Conservation (phyloP, 2,888 invertebrate species). For the Monopis laevigella region DNA sequence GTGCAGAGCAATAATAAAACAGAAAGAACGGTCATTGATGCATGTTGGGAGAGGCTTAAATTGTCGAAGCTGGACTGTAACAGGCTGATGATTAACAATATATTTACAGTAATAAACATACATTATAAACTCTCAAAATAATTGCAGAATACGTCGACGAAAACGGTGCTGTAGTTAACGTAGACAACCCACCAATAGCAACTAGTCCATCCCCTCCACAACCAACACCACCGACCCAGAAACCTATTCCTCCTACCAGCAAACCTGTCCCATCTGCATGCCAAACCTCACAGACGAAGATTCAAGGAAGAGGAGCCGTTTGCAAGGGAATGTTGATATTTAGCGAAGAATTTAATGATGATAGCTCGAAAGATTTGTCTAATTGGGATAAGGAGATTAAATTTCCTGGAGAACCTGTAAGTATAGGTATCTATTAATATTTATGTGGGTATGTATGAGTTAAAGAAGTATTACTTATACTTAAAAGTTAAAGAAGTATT, state of each 20-base stretch:
- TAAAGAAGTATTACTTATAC: too few relatives aligned
- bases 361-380: constrained; percentile 29
- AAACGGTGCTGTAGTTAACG: constrained; percentile 31
- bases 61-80: too few relatives aligned
- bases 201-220: constrained; percentile 17
- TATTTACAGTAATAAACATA: too few relatives aligned
- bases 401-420: constrained; percentile 70
- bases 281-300: constrained; percentile 29
- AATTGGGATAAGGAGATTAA: constrained; percentile 64
- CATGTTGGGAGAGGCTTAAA: too few relatives aligned
- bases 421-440: constrained; percentile 24
- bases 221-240: constrained; percentile 18
- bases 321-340: constrained; percentile 70
- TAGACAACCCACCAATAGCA: constrained; percentile 13
- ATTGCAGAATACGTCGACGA: constrained; percentile 46
- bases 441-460: too few relatives aligned
- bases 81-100: too few relatives aligned
- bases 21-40: too few relatives aligned
- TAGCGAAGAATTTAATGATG: constrained; percentile 62
- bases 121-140: too few relatives aligned
- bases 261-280: constrained; percentile 25
- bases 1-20: too few relatives aligned
- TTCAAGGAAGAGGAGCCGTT: constrained; percentile 29
- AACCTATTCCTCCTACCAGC: constrained; percentile 13
- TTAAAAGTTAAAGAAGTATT: too few relatives aligned